Percentiles rank a stretch among this genome's conserved stretches.
Conservation (phyloP, 2,113 vertebrate species). For the Eulemur rufifrons region DNA sequence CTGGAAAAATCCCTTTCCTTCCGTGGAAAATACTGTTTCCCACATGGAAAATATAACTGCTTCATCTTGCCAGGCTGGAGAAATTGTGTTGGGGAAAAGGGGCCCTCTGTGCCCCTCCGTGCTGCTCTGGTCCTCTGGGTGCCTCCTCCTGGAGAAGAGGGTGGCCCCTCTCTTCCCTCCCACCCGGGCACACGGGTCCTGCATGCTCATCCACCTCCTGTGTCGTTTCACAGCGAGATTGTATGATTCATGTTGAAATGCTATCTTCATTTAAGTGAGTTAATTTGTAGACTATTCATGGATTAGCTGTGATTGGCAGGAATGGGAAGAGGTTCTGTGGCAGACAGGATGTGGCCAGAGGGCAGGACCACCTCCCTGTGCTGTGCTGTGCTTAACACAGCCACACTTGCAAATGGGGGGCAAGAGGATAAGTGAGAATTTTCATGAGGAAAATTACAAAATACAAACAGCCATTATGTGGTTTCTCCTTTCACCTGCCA, state of each 20-base stretch:
- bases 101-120: neutral
- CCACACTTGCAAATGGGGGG: neutral
- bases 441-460: neutral
- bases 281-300: neutral
- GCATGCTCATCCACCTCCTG: neutral
- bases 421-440: neutral
- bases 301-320: neutral
- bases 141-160: neutral
- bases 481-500: neutral
- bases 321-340: neutral
- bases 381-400: neutral
- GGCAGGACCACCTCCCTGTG: no score
- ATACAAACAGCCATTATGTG: neutral
- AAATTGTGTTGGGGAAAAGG: neutral
- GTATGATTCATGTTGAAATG: neutral
- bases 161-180: no score
- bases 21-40: neutral
- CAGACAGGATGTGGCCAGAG: neutral
- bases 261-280: neutral
- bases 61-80: neutral
- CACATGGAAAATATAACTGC: neutral
- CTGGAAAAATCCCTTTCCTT: neutral
- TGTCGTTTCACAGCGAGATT: neutral
- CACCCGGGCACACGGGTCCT: accelerated
- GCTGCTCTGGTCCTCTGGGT: no score